Percentiles rank a stretch among this genome's conserved stretches.
Conservation (phyloP, 2,113 vertebrate species). For the Xiphophorus couchianus region DNA sequence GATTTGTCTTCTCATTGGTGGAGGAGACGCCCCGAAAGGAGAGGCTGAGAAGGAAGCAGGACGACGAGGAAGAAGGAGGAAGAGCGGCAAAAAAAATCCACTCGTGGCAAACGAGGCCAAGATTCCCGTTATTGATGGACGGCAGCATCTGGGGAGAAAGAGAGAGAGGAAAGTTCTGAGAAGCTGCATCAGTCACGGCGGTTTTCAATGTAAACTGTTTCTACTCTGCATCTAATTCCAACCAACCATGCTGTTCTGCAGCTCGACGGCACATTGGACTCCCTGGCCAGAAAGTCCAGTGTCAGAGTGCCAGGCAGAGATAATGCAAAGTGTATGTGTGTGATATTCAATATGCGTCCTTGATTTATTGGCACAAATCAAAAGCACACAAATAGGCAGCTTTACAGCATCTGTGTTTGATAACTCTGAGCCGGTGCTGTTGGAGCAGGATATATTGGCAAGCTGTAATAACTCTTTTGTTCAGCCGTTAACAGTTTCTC, state of each 20-base stretch:
- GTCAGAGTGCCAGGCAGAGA: conserved; percentile 20
- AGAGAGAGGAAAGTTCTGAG: conserved; percentile 5
- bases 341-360: conserved; percentile 36
- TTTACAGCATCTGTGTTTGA: background rate
- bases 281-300: conserved; percentile 40
- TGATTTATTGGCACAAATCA: conserved; percentile 32
- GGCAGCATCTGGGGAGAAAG: conserved; percentile 64
- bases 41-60: conserved; percentile 33
- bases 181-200: conserved; percentile 62
- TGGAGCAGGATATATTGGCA: background rate
- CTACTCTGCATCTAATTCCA: conserved; percentile 41
- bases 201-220: conserved; percentile 65
- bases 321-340: conserved; percentile 10
- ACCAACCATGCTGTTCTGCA: conserved; percentile 27
- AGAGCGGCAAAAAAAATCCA: conserved; percentile 64
- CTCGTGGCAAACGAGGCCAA: conserved; percentile 25
- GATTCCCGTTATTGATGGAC: conserved; percentile 60
- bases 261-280: conserved; percentile 52
- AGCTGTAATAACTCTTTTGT: conserved; percentile 18
- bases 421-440: background rate
- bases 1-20: conserved; percentile 61
- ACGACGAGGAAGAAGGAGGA: conserved; percentile 46
- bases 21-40: conserved; percentile 63
- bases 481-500: background rate
- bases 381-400: conserved; percentile 1